These are phyloP conservation scores for Liposcelis brunnea DNA, from an alignment of 2,888 invertebrate genomes.

Conservation along the genomic window DNA sequence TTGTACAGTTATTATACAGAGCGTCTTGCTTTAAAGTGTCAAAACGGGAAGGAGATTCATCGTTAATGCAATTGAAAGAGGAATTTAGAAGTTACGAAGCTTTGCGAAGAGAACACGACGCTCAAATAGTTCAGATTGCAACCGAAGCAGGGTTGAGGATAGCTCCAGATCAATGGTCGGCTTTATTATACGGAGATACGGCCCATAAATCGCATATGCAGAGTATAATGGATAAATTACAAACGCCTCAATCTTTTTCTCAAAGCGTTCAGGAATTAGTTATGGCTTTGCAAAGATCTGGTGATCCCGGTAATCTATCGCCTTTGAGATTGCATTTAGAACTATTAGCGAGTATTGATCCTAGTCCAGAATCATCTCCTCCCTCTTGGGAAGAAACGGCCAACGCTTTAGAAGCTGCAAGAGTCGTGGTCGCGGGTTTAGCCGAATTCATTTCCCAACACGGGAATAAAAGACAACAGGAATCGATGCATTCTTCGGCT, in stretches of 20 bases:
- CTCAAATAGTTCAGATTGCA: constrained; percentile 96
- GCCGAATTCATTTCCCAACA: constrained; percentile 62
- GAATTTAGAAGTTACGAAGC: constrained; percentile 93
- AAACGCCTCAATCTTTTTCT: constrained; percentile 84
- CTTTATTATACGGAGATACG: constrained; percentile 86
- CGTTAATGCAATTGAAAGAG: constrained; percentile 93
- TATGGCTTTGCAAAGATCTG: constrained; percentile 74
- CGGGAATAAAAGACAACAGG: constrained; percentile 45
- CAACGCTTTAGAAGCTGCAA: constrained; percentile 47
- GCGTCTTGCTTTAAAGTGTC: constrained; percentile 98
- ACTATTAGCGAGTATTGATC: constrained; percentile 70
- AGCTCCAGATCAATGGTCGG: constrained; percentile 97
- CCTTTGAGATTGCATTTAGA: constrained; percentile 64
- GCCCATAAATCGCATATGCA: constrained; percentile 97
- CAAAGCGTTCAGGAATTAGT: constrained; percentile 77
- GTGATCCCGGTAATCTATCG: constrained; percentile 69
- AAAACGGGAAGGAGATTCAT: constrained; percentile 91
- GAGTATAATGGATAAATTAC: constrained; percentile 74
- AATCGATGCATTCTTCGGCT: constrained; percentile 18
- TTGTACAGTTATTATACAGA: constrained; percentile 91
- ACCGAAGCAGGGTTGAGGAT: constrained; percentile 92
- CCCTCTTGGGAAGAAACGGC: constrained; percentile 47
- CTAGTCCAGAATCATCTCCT: constrained; percentile 51
- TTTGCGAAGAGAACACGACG: constrained; percentile 86
- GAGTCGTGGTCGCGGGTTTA: constrained; percentile 54